Percentiles rank a stretch among this genome's conserved stretches.
Conservation (phyloP, 2,888 invertebrate species). For the Glaucopsyche alexis region DNA sequence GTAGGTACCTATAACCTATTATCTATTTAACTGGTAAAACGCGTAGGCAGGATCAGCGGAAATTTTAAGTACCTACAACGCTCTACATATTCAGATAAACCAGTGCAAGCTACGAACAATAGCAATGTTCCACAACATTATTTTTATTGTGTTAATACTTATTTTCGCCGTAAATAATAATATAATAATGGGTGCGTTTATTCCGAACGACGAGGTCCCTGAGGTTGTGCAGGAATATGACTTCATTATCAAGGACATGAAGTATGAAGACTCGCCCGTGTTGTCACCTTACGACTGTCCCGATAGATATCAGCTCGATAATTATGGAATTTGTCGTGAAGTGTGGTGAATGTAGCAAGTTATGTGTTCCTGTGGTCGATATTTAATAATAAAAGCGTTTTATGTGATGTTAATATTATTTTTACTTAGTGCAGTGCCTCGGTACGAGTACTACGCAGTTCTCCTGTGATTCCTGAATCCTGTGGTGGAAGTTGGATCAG, state of each 20-base stretch:
- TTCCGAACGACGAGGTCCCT: constrained; percentile 34
- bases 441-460: too few species aligned
- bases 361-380: background rate
- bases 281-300: constrained; percentile 45
- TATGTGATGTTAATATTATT: too few species aligned
- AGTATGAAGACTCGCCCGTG: constrained; percentile 56
- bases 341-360: constrained; percentile 55
- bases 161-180: background rate
- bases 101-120: background rate
- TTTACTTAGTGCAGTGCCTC: too few species aligned
- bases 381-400: background rate
- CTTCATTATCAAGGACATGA: constrained; percentile 46
- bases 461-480: too few species aligned
- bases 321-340: constrained; percentile 57
- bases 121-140: background rate
- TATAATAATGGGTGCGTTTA: constrained; percentile 31
- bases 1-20: too few species aligned
- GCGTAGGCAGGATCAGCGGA: constrained; percentile 37
- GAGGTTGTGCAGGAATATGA: constrained; percentile 42
- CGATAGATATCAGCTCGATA: constrained; percentile 51
- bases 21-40: background rate
- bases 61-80: background rate
- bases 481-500: too few species aligned
- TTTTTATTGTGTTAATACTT: background rate
- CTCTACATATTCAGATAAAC: background rate